Base-by-base conservation (phyloP, 2,113 vertebrate genomes). In the Synodontis membranacea region DNA sequence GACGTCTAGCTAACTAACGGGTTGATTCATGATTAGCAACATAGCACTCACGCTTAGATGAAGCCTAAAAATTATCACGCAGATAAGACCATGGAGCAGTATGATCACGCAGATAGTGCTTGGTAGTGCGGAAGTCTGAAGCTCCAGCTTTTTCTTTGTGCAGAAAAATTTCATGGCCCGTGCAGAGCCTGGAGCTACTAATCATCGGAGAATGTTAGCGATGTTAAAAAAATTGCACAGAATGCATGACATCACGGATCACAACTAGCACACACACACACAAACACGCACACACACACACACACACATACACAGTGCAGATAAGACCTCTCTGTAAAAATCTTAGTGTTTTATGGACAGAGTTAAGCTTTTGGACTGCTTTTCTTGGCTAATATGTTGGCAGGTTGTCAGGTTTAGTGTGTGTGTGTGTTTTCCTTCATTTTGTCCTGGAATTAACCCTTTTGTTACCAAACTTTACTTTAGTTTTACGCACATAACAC, bases 231-330 rank as follows among this genome's bases (percentile, higher is more conserved):
- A 58, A 60, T 28, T 31, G 42, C 68, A 84, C 14, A 34, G 54
- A 60, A 84, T 84, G 52, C 44, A 76, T 84, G 46, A 46, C 83
- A 76, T 84, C 83, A 84, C 17, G 15, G 17, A 60, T 62, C 39
- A 50, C 42, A 50, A 48, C 28, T 48, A 48, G 25, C 12, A 82
- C 34, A 84, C 15, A 78, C 37, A 72, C 37, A 25, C 68, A 44
- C 66, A 39, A 34, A 70, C 66, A 70, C 66, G 39, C 31, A 68
- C 34, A 19, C 34, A 39, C 34, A 39, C 34, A 70, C 31, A 70
- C 31, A 70, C 14, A 70, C 19, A 8, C 17, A 70, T 5, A 19
- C 2, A 39, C 11, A 25, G 23, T n/a, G 62, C 70, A 74, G 70
- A 74, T 74, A 74, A 74, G 70, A 14, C 42, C 70, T 46, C 70